A percentile compares a stretch with the other conserved stretches of the same genome.
phyloP scores from a whole-genome alignment of 2,113 vertebrate species.

The human (Homo sapiens) region DNA sequence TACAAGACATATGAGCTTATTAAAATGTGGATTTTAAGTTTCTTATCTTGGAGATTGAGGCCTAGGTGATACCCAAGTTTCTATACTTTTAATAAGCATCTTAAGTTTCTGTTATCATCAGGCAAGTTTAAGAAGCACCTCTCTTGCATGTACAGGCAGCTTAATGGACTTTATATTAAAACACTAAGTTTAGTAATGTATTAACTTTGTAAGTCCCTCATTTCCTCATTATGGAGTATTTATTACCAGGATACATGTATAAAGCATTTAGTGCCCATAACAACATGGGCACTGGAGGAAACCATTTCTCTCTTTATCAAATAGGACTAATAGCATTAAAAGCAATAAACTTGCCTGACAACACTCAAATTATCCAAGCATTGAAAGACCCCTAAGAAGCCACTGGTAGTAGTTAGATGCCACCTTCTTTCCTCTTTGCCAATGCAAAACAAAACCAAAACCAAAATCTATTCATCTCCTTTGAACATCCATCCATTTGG shows the following conservation, averaged over 20 bases:
- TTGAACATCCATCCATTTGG: background rate
- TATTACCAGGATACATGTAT: background rate
- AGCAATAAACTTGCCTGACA: background rate
- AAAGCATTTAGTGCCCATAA: background rate
- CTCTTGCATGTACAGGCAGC: background rate
- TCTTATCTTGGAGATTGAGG: background rate
- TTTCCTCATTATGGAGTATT: background rate
- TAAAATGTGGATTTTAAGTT: background rate
- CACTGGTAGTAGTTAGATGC: background rate
- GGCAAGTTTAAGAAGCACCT: background rate
- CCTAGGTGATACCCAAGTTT: background rate
- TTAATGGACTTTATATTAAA: background rate
- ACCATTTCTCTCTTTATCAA: slow-evolving; percentile 15
- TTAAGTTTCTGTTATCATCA: background rate
- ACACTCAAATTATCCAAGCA: background rate
- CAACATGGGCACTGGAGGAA: background rate
- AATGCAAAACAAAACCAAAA: too few relatives aligned
- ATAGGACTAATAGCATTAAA: background rate
- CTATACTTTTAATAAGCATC: background rate
- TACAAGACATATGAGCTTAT: background rate
- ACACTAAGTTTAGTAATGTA: background rate
- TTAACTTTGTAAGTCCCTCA: background rate
- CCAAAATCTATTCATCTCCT: background rate
- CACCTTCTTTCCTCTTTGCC: background rate
- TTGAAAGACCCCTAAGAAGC: background rate